Evolutionary conservation across 1,140 invertebrate species (phyloP), one percentile per base, ranked within the genome.

Genomic region (Zaprionus ghesquierei): DNA sequence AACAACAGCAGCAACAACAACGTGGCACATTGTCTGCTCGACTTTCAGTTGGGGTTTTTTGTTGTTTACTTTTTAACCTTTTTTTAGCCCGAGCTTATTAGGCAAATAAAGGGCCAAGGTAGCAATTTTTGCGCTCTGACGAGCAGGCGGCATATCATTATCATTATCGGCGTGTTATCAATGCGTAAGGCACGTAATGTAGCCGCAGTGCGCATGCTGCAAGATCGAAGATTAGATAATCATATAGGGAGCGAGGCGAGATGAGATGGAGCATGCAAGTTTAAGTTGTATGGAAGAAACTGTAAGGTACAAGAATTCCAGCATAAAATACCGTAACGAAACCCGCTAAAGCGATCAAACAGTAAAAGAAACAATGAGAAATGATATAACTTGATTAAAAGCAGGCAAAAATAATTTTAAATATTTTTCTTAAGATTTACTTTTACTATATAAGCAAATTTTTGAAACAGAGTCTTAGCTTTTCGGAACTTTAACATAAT

Each of bases 21-120:
- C 51, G 59, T 46, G 53, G 56, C 49, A 76, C 75, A 82, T 87
- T 87, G 82, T 86, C 33, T 86, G 82, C 82, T 81, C 81, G 81
- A 86, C 50, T 81, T 86, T 81, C 44, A 50, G 51, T 18, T 61
- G 54, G n/a, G n/a, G 55, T 44, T 55, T 69, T 56, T 71, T 41
- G 15, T 49, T 75, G 27, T 49, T 1, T 23, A 56, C 13, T 9
- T 27, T 15, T 46, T 44, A n/a, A n/a, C n/a, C 15, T 33, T 10
- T 51, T 54, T 61, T 33, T 64, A 15, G 51, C 23, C 13, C 25
- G 50, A 35, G 61, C 81, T 86, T 86, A 87, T 87, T 87, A 87
- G 74, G 69, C 84, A 68, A 70, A 79, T 71, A 65, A 78, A 71
- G 64, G 18, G 27, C 38, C 62, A 50, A 84, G 80, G 69, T 80